phyloP scores from a whole-genome alignment of 1,140 invertebrate species.

The Helicorthomorpha holstii region DNA sequence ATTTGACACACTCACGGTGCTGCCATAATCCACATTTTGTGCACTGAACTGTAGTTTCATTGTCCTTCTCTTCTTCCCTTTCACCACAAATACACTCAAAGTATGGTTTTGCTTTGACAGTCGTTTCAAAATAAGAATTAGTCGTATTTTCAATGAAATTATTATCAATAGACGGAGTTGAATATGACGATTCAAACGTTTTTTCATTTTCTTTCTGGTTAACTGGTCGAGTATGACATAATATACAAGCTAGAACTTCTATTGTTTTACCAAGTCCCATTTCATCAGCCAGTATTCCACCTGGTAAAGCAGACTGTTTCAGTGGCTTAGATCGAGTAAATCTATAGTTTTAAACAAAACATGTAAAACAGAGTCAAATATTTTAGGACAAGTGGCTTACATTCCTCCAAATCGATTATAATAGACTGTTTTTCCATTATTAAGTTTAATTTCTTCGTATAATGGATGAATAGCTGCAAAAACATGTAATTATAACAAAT shows the following conservation, averaged over 20 bases:
- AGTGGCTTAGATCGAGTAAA: constrained; percentile 22
- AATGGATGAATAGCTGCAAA: constrained; percentile 14
- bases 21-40: constrained; percentile 35
- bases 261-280: constrained; percentile 73
- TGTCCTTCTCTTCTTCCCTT: constrained; percentile 11
- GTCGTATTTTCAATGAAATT: neutral
- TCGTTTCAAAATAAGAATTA: neutral
- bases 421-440: constrained; percentile 2
- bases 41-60: constrained; percentile 28
- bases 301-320: constrained; percentile 26
- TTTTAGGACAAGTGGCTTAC: constrained; percentile 4
- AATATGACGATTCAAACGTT: neutral
- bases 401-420: constrained; percentile 3
- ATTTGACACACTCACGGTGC: constrained; percentile 42
- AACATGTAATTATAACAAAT: neutral
- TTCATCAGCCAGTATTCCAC: constrained; percentile 65
- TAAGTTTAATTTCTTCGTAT: constrained; percentile 12
- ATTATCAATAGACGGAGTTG: neutral
- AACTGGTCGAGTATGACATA: constrained; percentile 33
- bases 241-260: constrained; percentile 49
- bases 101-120: constrained; percentile 11
- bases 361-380: neutral
- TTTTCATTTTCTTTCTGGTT: neutral
- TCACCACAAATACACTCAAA: constrained; percentile 20
- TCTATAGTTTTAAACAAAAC: constrained; percentile 10